Base-by-base conservation (phyloP, 1,140 invertebrate genomes). In the Probaryconus sp. region DNA sequence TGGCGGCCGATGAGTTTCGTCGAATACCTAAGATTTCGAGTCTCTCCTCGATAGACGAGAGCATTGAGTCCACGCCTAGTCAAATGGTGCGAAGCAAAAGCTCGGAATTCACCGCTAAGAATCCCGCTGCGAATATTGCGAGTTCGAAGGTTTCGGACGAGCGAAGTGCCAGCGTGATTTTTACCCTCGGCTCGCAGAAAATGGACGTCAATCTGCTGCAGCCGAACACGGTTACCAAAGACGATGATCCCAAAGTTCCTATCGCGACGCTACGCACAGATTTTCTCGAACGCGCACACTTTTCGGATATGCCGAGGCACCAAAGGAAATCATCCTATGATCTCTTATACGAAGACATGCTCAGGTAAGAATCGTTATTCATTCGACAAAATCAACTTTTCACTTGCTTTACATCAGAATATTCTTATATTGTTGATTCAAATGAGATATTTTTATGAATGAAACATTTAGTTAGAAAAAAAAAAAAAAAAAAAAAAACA, bases 1-100 rank as follows among this genome's bases (percentile, higher is more conserved):
- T 47, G 0, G 70, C 76, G 7, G n/a, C 53, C 51, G 79, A 88
- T 11, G 81, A 88, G 38, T 76, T 82, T 20, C 74, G 81, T 13
- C 64, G 83, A 53, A 73, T 84, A 61, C 76, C 83, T 4, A 87
- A 87, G 18, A 83, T 89, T 37, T 86, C 85, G 21, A 86, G 85
- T 63, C 68, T 88, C 0, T 87, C 85, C 7, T 87, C 86, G 1
- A 87, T 88, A 6, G 86, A 86, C 31, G 86, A 88, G 51, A 86
- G 82, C n/a, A 85, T 80, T 37, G 86, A 88, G 68, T 85, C 76
- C n/a, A 65, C 78, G 24, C 79, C 78, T 77, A 85, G 58, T 82
- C 83, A 76, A 55, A 69, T 77, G 60, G 42, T 68, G 16, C 58
- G 67, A 2, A 78, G 76, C 20, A 77, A 81, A n/a, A 72, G 48